Evolutionary conservation across 2,113 vertebrate species (phyloP).

Genomic region (Brienomyrus brachyistius): DNA sequence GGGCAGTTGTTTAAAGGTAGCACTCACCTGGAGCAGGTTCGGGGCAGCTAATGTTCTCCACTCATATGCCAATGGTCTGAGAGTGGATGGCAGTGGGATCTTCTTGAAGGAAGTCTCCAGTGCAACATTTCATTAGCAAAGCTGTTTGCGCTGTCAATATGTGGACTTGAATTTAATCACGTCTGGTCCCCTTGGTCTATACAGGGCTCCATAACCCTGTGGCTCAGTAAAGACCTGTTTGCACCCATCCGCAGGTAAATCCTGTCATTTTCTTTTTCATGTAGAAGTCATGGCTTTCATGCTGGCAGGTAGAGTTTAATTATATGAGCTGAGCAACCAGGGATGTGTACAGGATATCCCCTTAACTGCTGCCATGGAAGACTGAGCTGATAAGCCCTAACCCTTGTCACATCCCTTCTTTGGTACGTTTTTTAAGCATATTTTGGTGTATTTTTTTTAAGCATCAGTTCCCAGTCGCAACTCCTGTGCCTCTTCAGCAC

Average conservation of each 20-base stretch:
- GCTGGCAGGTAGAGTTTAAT: neutral
- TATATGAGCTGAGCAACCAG: neutral
- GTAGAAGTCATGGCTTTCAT: neutral
- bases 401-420: constrained; percentile 30
- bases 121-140: neutral
- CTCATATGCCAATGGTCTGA: neutral
- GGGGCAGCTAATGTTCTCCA: neutral
- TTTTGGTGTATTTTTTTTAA: neutral
- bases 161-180: neutral
- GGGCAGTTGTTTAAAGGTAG: neutral
- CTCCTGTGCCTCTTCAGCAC: neutral
- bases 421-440: constrained; percentile 43
- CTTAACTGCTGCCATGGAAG: constrained; percentile 19
- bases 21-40: neutral
- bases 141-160: neutral
- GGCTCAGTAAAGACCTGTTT: neutral
- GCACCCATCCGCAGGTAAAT: neutral
- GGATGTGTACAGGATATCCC: neutral
- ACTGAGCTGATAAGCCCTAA: constrained; percentile 42
- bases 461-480: neutral
- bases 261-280: neutral
- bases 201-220: neutral
- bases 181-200: neutral
- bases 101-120: neutral
- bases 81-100: neutral